Evolutionary conservation across 2,113 vertebrate genomes (phyloP).

Genomic region (Podarcis cretensis): DNA sequence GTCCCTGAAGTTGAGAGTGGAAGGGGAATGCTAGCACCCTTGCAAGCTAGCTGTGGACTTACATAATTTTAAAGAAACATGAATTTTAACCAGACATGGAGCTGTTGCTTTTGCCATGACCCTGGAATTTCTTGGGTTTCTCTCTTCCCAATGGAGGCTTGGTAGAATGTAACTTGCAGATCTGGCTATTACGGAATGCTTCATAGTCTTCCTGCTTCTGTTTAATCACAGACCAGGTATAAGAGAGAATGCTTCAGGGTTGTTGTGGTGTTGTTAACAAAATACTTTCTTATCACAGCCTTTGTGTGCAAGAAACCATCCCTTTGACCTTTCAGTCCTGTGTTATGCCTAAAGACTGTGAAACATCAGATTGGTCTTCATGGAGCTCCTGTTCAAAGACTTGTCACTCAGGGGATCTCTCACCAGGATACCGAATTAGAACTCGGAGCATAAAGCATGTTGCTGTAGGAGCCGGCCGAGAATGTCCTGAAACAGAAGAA

Average conservation of each 20-base stretch:
- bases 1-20: too few relatives aligned
- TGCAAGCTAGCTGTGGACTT: background rate
- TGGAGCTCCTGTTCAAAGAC: slow-evolving; percentile 91
- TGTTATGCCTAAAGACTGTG: slow-evolving; percentile 87
- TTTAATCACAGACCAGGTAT: too few relatives aligned
- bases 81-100: background rate
- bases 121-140: background rate
- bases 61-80: background rate
- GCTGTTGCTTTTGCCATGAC: background rate
- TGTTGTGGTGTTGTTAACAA: background rate
- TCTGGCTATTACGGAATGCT: background rate
- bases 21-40: too few relatives aligned
- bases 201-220: fast-evolving
- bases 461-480: slow-evolving; percentile 77
- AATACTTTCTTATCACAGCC: slow-evolving; percentile 73
- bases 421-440: slow-evolving; percentile 85
- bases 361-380: slow-evolving; percentile 84
- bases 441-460: slow-evolving; percentile 78
- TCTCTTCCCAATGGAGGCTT: background rate
- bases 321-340: slow-evolving; percentile 86
- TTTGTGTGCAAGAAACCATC: slow-evolving; percentile 82
- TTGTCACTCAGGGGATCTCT: slow-evolving; percentile 80
- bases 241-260: background rate
- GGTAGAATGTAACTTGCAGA: background rate
- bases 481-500: slow-evolving; percentile 86